Base-by-base conservation (phyloP, 2,797 vertebrate species). In the Sebastes goodei region DNA sequence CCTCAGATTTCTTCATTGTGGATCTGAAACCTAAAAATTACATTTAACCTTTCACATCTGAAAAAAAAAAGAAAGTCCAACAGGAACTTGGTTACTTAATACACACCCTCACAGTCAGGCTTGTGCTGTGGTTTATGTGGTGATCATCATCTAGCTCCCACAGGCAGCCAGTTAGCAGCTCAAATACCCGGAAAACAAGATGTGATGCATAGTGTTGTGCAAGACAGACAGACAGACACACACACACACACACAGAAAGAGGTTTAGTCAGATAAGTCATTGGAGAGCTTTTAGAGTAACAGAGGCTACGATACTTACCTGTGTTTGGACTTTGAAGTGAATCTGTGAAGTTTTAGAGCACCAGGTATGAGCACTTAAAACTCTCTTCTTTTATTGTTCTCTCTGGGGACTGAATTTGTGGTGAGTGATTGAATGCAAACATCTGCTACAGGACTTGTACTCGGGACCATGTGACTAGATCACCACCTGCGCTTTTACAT, bases 111-210 rank as follows among this genome's bases (percentile, higher is more conserved):
- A 21, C 17, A 17, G 57, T 59, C 29, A 38, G 11, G 2, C 5
- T 20, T 63, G 11, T 27, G 5, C 71, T 86, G 89, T 57, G 90
- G 92, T 88, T 87, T 32, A 8, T 85, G 85, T 74, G 87, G 82
- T 60, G 55, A 80, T 78, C 42, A 56, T 57, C 42, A 67, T 62
- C n/a, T 11, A 56, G 27, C 63, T 17, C 20, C 30, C 35, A 32
- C 29, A 63, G 17, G 21, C 65, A 38, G 20, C 35, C 65, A 21
- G 53, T 63, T 57, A 2, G 74, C 10, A 2, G 74, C 10, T 75
- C 30, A 27, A 15, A 38, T n/a, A 74, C 12, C 85, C 83, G 78
- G 91, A 90, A 83, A 91, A 67, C 32, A 53, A 62, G 71, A 52
- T 32, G 4, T 86, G 81, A 84, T 85, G 80, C 81, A 10, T 27